phyloP scores from a whole-genome alignment of 2,888 invertebrate genomes.

The Sialis lutaria region DNA sequence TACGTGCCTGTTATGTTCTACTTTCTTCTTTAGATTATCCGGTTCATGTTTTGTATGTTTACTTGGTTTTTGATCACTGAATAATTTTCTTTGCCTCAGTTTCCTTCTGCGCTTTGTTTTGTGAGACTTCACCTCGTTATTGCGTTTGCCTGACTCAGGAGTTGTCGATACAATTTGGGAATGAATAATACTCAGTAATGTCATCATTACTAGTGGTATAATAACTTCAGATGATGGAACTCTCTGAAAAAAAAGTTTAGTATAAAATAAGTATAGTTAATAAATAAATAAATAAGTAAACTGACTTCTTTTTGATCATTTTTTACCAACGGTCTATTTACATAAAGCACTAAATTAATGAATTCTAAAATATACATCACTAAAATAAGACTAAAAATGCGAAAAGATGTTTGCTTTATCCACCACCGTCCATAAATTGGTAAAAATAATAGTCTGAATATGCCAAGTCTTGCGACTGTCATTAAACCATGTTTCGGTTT shows the following conservation, averaged over 20 bases:
- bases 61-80: conserved; percentile 12
- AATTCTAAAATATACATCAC: conserved; percentile 63
- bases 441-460: conserved; percentile 63
- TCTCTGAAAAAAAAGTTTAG: conserved; percentile 23
- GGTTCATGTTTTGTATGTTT: neutral
- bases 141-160: conserved; percentile 22
- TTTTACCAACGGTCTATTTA: conserved; percentile 10
- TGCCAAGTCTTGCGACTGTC: conserved; percentile 68
- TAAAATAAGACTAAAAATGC: conserved; percentile 55
- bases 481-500: conserved; percentile 85
- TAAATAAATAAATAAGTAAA: neutral
- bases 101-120: conserved; percentile 16
- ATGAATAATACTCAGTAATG: conserved; percentile 57
- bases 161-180: conserved; percentile 63
- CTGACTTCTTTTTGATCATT: neutral
- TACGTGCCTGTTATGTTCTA: neutral
- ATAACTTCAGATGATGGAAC: conserved; percentile 50
- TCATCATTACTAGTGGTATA: conserved; percentile 53
- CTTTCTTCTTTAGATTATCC: no score
- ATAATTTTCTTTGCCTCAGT: conserved; percentile 17
- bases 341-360: conserved; percentile 39
- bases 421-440: conserved; percentile 82
- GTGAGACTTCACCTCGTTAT: conserved; percentile 15
- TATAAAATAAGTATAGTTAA: conserved; percentile 1
- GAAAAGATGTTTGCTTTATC: conserved; percentile 70